phyloP scores from a whole-genome alignment of 2,888 invertebrate genomes.

The Zaprionus bogoriensis region DNA sequence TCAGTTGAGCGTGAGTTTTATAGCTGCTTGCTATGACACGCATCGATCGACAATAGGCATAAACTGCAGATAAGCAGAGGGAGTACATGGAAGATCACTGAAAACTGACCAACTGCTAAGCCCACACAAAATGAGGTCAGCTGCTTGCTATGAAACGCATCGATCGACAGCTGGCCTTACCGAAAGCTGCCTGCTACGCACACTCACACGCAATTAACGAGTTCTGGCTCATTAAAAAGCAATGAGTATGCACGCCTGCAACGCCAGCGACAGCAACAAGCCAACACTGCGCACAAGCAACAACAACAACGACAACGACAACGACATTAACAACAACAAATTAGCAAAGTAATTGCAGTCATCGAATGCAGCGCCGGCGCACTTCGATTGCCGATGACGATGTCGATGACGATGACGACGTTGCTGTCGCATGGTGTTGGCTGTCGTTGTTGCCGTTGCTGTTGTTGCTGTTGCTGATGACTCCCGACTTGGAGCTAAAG shows the following conservation, averaged over 20 bases:
- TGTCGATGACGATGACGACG: conserved; percentile 26
- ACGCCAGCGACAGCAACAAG: not conserved
- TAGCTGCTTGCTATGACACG: too few species aligned
- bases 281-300: not conserved
- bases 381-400: conserved; percentile 35
- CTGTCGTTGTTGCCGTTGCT: conserved; percentile 1
- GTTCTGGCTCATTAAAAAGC: conserved; percentile 31
- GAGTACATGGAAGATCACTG: too few species aligned
- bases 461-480: conserved; percentile 24
- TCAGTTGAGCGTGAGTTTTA: not conserved
- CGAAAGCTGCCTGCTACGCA: conserved; percentile 7
- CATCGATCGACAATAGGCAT: too few species aligned
- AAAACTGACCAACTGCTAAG: too few species aligned
- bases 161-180: not conserved
- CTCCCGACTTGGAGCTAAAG: conserved; percentile 32
- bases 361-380: conserved; percentile 35
- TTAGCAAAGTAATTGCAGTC: conserved; percentile 57
- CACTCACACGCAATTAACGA: conserved; percentile 16
- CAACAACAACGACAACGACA: conserved; percentile 5
- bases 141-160: conserved; percentile 1
- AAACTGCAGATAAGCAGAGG: too few species aligned
- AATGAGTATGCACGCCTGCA: conserved; percentile 8
- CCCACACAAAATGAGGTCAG: too few species aligned
- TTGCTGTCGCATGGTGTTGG: conserved; percentile 1
- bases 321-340: conserved; percentile 29